Evolutionary conservation across 92 coral and sea anemone species (phyloP).

Genomic region (Actinostola sp.): DNA sequence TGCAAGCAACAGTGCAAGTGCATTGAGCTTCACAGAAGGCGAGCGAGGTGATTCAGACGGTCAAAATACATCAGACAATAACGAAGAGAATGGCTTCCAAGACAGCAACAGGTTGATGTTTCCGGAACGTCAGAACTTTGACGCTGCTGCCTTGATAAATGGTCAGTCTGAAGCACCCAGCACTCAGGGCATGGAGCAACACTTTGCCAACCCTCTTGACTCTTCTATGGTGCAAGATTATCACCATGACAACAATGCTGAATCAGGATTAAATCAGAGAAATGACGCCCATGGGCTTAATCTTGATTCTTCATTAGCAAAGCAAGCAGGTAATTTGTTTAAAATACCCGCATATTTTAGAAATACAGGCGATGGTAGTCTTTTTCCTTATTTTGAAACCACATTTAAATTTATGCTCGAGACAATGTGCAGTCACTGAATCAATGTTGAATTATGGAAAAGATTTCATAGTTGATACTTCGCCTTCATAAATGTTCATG

Average conservation of each 20-base stretch:
- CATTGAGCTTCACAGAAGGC: conserved; percentile 23
- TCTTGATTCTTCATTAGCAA: background rate
- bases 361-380: too few relatives aligned
- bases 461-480: too few relatives aligned
- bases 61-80: background rate
- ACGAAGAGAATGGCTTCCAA: conserved; percentile 1
- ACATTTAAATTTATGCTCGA: too few relatives aligned
- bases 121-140: background rate
- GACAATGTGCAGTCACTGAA: too few relatives aligned
- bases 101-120: background rate
- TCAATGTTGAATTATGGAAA: too few relatives aligned
- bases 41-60: conserved; percentile 1
- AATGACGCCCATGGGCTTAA: background rate
- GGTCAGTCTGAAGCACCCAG: background rate
- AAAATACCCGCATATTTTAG: too few relatives aligned
- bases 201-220: background rate
- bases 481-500: too few relatives aligned
- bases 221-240: too few relatives aligned
- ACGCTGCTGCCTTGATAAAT: background rate
- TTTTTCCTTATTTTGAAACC: too few relatives aligned
- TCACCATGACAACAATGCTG: background rate
- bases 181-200: background rate
- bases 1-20: conserved; percentile 34
- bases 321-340: background rate
- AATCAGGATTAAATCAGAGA: background rate